Percentiles rank a stretch among this genome's conserved stretches.
Conservation (phyloP, 2,888 invertebrate genomes). For the Myopa tessellatipennis region DNA sequence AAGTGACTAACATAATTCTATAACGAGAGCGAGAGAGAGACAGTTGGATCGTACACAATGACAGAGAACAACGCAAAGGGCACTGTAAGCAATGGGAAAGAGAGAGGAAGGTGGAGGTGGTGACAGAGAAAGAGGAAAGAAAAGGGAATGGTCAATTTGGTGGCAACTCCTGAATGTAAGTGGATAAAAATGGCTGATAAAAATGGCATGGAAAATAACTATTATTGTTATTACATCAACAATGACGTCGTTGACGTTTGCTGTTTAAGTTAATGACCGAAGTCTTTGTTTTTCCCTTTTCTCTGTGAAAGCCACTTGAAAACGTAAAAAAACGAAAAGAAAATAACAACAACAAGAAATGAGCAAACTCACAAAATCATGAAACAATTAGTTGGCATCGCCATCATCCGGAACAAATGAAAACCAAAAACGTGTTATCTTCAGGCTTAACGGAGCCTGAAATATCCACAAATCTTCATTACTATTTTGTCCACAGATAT, state of each 20-base stretch:
- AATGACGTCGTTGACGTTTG: conserved; percentile 32
- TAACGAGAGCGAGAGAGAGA: background rate
- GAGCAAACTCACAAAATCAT: no score
- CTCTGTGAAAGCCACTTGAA: no score
- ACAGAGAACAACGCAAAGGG: no score
- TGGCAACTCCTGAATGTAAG: background rate
- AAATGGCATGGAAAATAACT: conserved; percentile 24
- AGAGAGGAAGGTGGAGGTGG: background rate
- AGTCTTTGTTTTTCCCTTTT: background rate
- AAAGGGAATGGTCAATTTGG: background rate
- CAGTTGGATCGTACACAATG: no score
- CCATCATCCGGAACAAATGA: no score
- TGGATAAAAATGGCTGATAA: conserved; percentile 21
- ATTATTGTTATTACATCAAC: conserved; percentile 42
- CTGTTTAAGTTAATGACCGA: conserved; percentile 16
- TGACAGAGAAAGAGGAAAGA: background rate
- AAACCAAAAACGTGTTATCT: no score
- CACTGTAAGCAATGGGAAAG: background rate
- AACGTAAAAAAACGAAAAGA: no score
- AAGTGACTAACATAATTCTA: conserved; percentile 1
- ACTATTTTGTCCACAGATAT: no score
- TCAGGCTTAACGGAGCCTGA: no score
- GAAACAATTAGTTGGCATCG: no score
- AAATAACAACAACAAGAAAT: no score
- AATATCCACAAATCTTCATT: no score